A percentile compares a stretch with the other conserved stretches of the same genome.
Evolutionary conservation across 2,113 vertebrate genomes (phyloP).

Genomic region (Labrus mixtus): DNA sequence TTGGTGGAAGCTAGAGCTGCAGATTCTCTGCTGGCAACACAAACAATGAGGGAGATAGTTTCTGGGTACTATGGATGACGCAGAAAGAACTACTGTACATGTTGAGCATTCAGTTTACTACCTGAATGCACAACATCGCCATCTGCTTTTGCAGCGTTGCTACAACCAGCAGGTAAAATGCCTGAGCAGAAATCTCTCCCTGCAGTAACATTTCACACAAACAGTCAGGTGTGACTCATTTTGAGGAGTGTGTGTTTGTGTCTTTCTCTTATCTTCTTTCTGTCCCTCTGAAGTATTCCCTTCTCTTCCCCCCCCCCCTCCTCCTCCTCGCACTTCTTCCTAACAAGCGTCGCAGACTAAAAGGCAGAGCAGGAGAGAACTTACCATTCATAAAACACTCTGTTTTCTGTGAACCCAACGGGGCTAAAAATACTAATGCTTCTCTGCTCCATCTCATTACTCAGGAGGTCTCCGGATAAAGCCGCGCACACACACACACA

Average conservation of each 20-base stretch:
- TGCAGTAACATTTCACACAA: constrained; percentile 15
- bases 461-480: constrained; percentile 24
- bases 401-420: constrained; percentile 40
- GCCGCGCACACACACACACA: background rate
- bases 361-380: constrained; percentile 39
- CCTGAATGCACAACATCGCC: background rate
- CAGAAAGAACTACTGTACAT: too few relatives aligned
- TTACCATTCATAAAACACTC: constrained; percentile 59
- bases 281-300: constrained; percentile 22
- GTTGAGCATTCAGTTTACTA: too few relatives aligned
- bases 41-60: too few relatives aligned
- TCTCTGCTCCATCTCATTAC: constrained; percentile 61
- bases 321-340: constrained; percentile 25
- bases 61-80: too few relatives aligned
- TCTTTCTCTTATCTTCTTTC: constrained; percentile 2
- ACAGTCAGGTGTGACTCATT: constrained; percentile 19
- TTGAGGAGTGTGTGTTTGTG: background rate
- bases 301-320: constrained; percentile 11
- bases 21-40: too few relatives aligned
- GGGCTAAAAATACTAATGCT: constrained; percentile 68
- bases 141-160: constrained; percentile 12
- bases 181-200: constrained; percentile 8
- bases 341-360: constrained; percentile 57
- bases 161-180: constrained; percentile 1
- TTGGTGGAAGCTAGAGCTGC: too few relatives aligned